phyloP scores from a whole-genome alignment of 2,888 invertebrate species.

The Coleophora deauratella region DNA sequence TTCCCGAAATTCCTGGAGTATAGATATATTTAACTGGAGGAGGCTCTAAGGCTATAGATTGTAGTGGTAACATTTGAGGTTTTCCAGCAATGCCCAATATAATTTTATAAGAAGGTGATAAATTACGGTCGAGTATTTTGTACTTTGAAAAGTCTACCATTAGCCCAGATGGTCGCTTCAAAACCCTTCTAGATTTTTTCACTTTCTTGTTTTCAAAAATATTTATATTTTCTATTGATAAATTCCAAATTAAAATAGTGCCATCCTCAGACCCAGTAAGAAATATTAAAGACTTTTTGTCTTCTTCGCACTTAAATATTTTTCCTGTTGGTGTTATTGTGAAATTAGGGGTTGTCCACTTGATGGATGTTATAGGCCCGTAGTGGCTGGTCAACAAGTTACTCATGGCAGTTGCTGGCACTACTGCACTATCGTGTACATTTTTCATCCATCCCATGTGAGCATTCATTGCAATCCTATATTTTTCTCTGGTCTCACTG shows the following conservation, averaged over 20 bases:
- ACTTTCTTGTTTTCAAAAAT: slow-evolving; percentile 45
- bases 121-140: slow-evolving; percentile 72
- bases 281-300: slow-evolving; percentile 73
- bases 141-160: slow-evolving; percentile 75
- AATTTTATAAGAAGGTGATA: slow-evolving; percentile 77
- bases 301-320: slow-evolving; percentile 36
- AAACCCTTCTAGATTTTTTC: slow-evolving; percentile 60
- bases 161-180: slow-evolving; percentile 72
- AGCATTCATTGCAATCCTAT: slow-evolving; percentile 74
- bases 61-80: slow-evolving; percentile 50
- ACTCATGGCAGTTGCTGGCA: slow-evolving; percentile 76
- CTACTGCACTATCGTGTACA: slow-evolving; percentile 69
- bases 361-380: slow-evolving; percentile 76
- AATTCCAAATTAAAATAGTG: slow-evolving; percentile 80
- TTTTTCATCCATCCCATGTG: slow-evolving; percentile 82
- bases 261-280: slow-evolving; percentile 80
- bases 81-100: slow-evolving; percentile 58
- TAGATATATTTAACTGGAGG: slow-evolving; percentile 46
- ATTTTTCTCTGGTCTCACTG: slow-evolving; percentile 76
- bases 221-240: slow-evolving; percentile 65
- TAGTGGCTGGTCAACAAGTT: slow-evolving; percentile 76
- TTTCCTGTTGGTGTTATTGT: slow-evolving; percentile 75
- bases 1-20: slow-evolving; percentile 35
- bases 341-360: slow-evolving; percentile 79
- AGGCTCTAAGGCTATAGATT: slow-evolving; percentile 51